These are phyloP conservation scores for Todiramphus saurophagus DNA, from an alignment of 2,113 vertebrate genomes.

Conservation along the genomic window DNA sequence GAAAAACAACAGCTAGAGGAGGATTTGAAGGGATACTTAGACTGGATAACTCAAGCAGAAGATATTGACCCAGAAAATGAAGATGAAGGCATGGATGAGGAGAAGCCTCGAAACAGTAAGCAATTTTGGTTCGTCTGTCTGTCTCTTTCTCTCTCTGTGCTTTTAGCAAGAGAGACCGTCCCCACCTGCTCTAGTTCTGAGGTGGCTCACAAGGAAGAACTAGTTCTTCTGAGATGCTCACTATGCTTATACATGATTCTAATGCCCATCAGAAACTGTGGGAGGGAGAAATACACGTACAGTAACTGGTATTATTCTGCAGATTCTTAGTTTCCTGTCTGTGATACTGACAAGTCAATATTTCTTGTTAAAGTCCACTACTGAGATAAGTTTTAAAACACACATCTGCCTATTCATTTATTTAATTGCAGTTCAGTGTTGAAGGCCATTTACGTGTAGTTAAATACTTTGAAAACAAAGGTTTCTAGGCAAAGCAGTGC, in stretches of 20 bases:
- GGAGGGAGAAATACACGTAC: neutral
- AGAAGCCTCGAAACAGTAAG: slow-evolving; percentile 97
- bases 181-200: neutral
- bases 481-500: neutral
- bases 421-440: neutral
- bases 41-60: slow-evolving; percentile 99
- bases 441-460: neutral
- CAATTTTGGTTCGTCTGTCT: neutral
- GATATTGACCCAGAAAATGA: slow-evolving; percentile 99
- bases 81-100: slow-evolving; percentile 95
- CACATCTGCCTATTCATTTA: neutral
- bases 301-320: neutral
- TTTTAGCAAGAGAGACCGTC: neutral
- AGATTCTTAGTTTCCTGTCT: neutral
- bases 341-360: neutral
- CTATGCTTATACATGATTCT: neutral
- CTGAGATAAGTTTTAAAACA: neutral
- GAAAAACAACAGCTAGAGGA: slow-evolving; percentile 98
- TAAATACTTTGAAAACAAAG: slow-evolving; percentile 8
- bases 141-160: neutral
- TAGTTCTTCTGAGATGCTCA: neutral
- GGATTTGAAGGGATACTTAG: slow-evolving; percentile 96
- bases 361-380: neutral
- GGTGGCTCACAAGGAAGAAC: neutral
- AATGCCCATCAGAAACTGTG: neutral